A percentile compares a stretch with the other conserved stretches of the same genome.
These are phyloP conservation scores for Heteractis magnifica DNA, from an alignment of 92 coral and sea anemone species.

Conservation along the genomic window DNA sequence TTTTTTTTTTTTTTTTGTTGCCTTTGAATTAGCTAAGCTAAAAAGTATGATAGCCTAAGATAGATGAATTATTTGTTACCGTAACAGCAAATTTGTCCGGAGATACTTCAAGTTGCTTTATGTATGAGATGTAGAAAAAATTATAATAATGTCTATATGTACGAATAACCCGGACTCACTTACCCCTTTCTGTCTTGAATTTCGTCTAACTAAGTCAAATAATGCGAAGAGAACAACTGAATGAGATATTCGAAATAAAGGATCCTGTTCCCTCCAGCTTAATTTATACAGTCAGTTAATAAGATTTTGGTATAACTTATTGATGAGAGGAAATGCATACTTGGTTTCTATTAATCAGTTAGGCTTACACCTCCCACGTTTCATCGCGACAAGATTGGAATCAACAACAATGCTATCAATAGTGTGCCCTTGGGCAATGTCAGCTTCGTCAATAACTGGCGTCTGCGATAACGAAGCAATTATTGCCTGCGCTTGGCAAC, in stretches of 20 bases:
- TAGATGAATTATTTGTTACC: too few species aligned
- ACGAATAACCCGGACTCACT: neutral
- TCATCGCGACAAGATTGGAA: neutral
- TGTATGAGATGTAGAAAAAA: too few species aligned
- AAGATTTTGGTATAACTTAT: neutral
- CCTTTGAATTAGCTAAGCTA: too few species aligned
- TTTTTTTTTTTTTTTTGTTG: too few species aligned
- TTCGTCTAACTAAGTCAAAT: neutral
- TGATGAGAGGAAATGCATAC: neutral
- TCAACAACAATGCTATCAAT: slow-evolving; percentile 1
- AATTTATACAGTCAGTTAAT: neutral
- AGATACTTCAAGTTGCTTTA: too few species aligned
- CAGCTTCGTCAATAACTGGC: neutral
- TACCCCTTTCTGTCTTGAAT: neutral
- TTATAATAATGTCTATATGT: too few species aligned
- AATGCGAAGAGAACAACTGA: neutral
- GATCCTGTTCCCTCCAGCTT: neutral
- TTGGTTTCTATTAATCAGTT: neutral
- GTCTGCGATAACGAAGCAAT: neutral
- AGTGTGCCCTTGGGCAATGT: neutral
- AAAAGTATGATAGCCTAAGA: too few species aligned
- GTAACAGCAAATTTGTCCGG: too few species aligned
- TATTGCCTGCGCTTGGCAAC: neutral
- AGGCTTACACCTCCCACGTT: neutral
- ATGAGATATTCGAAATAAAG: neutral